phyloP scores from a whole-genome alignment of 2,113 vertebrate genomes.

The Stigmatopora argus region DNA sequence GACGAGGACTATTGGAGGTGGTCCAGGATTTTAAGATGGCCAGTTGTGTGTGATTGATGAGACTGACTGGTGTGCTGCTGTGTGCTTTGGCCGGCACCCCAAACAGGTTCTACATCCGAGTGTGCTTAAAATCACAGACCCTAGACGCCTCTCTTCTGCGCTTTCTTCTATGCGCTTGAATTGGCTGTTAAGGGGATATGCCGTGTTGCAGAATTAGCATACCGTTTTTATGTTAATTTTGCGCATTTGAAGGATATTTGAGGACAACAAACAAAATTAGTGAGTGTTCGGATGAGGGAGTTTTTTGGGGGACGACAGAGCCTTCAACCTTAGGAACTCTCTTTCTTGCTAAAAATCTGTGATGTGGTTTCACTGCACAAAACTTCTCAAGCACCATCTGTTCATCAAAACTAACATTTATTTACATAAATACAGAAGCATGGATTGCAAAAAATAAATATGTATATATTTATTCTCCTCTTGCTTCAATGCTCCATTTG shows the following conservation, averaged over 20 bases:
- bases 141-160: conserved; percentile 9
- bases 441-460: too few species aligned
- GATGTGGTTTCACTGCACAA: not conserved
- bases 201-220: not conserved
- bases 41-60: conserved; percentile 45
- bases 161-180: conserved; percentile 11
- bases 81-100: conserved; percentile 34
- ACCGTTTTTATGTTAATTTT: conserved; percentile 3
- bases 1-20: conserved; percentile 11
- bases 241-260: not conserved
- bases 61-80: conserved; percentile 22
- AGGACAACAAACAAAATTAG: not conserved
- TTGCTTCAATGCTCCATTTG: too few species aligned
- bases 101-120: conserved; percentile 33
- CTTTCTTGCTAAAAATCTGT: not conserved
- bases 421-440: conserved; percentile 20
- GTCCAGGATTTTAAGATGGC: conserved; percentile 4
- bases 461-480: too few species aligned
- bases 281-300: too few species aligned
- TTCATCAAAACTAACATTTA: conserved; percentile 9
- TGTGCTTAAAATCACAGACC: conserved; percentile 20
- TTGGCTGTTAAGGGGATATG: conserved; percentile 16
- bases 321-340: not conserved
- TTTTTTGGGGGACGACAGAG: not conserved
- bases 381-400: not conserved